Evolutionary conservation across 2,113 vertebrate species (phyloP).

Genomic region (Motacilla tschutschensis): DNA sequence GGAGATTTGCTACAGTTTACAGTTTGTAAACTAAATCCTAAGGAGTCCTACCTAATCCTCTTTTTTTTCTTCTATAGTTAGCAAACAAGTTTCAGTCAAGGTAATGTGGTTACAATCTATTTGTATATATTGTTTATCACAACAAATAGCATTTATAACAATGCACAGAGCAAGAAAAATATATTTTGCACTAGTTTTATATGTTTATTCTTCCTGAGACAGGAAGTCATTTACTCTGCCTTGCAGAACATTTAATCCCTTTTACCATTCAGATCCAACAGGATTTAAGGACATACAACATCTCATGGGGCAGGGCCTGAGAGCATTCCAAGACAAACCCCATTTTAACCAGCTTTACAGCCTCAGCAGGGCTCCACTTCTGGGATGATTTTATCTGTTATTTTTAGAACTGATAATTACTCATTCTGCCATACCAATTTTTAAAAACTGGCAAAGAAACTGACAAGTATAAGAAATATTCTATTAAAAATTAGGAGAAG

Average conservation of each 20-base stretch:
- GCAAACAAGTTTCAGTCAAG: not conserved
- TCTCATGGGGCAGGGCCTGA: not conserved
- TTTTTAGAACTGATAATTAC: constrained; percentile 1
- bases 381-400: constrained; percentile 1
- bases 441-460: not conserved
- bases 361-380: not conserved
- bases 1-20: constrained; percentile 53
- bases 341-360: not conserved
- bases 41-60: constrained; percentile 46
- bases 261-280: constrained; percentile 19
- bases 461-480: not conserved
- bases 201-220: constrained; percentile 29
- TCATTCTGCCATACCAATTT: not conserved
- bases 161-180: constrained; percentile 12
- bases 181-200: not conserved
- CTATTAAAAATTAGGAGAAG: not conserved
- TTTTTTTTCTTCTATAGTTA: not conserved
- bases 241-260: constrained; percentile 32
- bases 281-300: not conserved
- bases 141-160: constrained; percentile 45
- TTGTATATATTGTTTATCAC: constrained; percentile 43
- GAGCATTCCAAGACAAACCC: not conserved
- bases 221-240: constrained; percentile 20
- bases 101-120: constrained; percentile 33
- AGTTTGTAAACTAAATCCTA: constrained; percentile 55